Evolutionary conservation across 92 coral and sea anemone genomes (phyloP).

Genomic region (Micromussa lordhowensis): DNA sequence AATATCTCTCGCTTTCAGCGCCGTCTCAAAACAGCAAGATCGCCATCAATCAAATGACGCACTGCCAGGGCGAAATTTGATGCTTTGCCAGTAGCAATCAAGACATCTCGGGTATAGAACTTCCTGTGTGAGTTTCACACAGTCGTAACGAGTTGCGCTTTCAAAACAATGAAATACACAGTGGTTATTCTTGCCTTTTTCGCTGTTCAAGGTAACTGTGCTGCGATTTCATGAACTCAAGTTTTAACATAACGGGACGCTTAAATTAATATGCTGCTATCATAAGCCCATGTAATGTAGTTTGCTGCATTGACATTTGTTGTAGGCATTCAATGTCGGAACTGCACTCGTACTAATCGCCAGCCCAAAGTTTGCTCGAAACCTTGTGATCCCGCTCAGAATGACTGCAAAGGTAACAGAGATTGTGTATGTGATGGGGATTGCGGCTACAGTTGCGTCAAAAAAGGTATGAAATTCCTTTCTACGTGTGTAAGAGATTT

Average conservation of each 20-base stretch:
- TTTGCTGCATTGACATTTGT: neutral
- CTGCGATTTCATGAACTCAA: neutral
- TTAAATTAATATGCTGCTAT: too few species aligned
- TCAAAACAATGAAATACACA: constrained; percentile 19
- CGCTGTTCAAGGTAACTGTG: constrained; percentile 17
- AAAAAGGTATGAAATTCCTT: constrained; percentile 18
- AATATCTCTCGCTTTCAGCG: neutral
- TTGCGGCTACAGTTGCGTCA: constrained; percentile 71
- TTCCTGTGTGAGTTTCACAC: constrained; percentile 7
- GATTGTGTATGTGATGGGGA: constrained; percentile 73
- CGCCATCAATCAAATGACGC: neutral
- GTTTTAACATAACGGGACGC: neutral
- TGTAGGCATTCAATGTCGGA: constrained; percentile 22
- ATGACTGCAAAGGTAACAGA: constrained; percentile 33
- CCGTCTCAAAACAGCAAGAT: neutral
- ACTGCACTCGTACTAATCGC: constrained; percentile 61
- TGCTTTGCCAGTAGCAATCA: constrained; percentile 19
- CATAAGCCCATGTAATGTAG: neutral
- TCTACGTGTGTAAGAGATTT: neutral
- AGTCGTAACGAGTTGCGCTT: neutral
- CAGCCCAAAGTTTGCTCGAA: constrained; percentile 46
- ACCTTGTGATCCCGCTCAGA: constrained; percentile 41
- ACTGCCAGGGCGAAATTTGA: constrained; percentile 2
- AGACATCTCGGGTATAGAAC: neutral
- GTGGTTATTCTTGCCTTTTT: constrained; percentile 12